Evolutionary conservation across 1,140 invertebrate species (phyloP).

Genomic region (Augochlora pura): DNA sequence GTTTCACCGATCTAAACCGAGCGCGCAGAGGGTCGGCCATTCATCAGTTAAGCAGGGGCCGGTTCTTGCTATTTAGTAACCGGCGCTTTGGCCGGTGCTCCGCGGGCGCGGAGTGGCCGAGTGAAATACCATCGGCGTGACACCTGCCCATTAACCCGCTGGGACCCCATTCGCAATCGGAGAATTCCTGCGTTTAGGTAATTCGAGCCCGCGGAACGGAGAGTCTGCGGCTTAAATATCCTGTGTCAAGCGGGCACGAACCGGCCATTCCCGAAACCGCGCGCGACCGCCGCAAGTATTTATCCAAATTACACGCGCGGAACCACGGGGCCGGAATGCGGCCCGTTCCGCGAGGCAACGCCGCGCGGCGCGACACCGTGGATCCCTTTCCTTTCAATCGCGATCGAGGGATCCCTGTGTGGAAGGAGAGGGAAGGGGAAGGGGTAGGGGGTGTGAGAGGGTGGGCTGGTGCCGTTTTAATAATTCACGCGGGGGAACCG

Average conservation of each 20-base stretch:
- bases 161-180: constrained; percentile 43
- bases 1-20: too few relatives aligned
- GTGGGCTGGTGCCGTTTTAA: constrained; percentile 32
- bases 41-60: too few relatives aligned
- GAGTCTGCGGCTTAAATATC: constrained; percentile 49
- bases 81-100: not conserved
- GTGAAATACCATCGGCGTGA: constrained; percentile 30
- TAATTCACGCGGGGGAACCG: constrained; percentile 42
- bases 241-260: constrained; percentile 38
- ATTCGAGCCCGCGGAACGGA: constrained; percentile 40
- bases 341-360: not conserved
- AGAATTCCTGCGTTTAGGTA: constrained; percentile 53
- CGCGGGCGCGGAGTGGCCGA: not conserved
- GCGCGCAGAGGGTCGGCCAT: too few relatives aligned
- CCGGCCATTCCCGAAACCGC: constrained; percentile 28
- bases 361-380: not conserved
- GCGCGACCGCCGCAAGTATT: constrained; percentile 44
- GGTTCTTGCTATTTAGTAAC: not conserved
- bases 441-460: too few relatives aligned
- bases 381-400: constrained; percentile 24
- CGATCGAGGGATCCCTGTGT: constrained; percentile 4
- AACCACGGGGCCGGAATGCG: constrained; percentile 39
- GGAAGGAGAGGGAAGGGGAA: too few relatives aligned
- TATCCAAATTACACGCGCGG: constrained; percentile 45
- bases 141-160: constrained; percentile 50